A percentile compares a stretch with the other conserved stretches of the same genome.
phyloP scores from a whole-genome alignment of 92 coral and sea anemone genomes.

The Umimayanthus kanabou region DNA sequence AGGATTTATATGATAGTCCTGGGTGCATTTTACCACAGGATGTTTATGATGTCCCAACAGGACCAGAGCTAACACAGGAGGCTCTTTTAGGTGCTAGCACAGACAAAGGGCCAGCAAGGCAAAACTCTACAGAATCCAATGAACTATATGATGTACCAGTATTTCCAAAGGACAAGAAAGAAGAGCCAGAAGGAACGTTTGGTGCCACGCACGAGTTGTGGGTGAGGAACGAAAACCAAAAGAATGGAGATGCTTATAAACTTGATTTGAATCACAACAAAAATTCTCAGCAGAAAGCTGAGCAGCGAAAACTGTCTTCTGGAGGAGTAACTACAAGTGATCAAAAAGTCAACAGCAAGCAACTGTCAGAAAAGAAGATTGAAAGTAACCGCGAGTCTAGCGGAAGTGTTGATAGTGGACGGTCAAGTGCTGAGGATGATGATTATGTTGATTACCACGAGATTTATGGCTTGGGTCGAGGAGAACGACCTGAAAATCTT shows the following conservation, averaged over 20 bases:
- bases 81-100: conserved; percentile 9
- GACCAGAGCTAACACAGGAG: conserved; percentile 16
- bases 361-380: conserved; percentile 40
- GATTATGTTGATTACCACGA: conserved; percentile 98
- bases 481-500: conserved; percentile 62
- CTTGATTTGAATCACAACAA: conserved; percentile 53
- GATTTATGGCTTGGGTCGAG: conserved; percentile 82
- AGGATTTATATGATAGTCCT: conserved; percentile 7
- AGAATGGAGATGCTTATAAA: conserved; percentile 20
- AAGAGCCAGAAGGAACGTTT: neutral
- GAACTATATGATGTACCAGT: conserved; percentile 57
- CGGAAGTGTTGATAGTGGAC: conserved; percentile 64
- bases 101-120: conserved; percentile 32
- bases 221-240: conserved; percentile 34
- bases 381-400: conserved; percentile 65
- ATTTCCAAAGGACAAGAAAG: conserved; percentile 12
- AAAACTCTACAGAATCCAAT: conserved; percentile 11
- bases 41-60: conserved; percentile 68
- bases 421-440: conserved; percentile 80
- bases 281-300: conserved; percentile 32
- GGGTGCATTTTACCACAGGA: conserved; percentile 47
- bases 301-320: neutral
- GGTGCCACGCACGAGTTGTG: conserved; percentile 41
- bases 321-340: conserved; percentile 29
- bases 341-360: conserved; percentile 9